Evolutionary conservation across 2,113 vertebrate species (phyloP).

Genomic region (Aegotheles bennettii): DNA sequence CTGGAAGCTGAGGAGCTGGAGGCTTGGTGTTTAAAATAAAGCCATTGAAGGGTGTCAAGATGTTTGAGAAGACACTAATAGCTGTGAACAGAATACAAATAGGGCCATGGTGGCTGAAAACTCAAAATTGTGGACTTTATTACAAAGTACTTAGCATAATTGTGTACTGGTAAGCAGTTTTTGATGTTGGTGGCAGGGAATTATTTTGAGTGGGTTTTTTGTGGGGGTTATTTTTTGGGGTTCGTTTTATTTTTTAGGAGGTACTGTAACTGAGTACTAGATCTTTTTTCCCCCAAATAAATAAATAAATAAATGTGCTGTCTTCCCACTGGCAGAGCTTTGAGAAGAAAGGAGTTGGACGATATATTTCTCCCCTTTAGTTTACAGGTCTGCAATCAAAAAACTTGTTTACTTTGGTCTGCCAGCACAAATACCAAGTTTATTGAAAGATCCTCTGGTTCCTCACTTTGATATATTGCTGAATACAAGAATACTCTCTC

Average conservation of each 20-base stretch:
- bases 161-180: not conserved
- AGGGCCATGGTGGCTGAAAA: accelerated
- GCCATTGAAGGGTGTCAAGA: not conserved
- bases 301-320: not conserved
- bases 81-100: not conserved
- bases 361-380: not conserved
- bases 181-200: not conserved
- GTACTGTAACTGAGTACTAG: not conserved
- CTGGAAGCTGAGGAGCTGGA: not conserved
- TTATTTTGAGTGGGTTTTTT: not conserved
- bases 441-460: not conserved
- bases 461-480: not conserved
- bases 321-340: not conserved
- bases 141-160: not conserved
- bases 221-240: not conserved
- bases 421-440: not conserved
- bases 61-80: not conserved
- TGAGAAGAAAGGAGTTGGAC: not conserved
- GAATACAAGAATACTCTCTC: not conserved
- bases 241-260: not conserved
- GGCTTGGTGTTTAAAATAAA: not conserved
- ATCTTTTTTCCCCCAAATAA: not conserved
- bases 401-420: not conserved
- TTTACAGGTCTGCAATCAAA: not conserved
- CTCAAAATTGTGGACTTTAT: not conserved